Evolutionary conservation across 2,888 invertebrate species (phyloP).

Genomic region (Argyresthia goedartella): DNA sequence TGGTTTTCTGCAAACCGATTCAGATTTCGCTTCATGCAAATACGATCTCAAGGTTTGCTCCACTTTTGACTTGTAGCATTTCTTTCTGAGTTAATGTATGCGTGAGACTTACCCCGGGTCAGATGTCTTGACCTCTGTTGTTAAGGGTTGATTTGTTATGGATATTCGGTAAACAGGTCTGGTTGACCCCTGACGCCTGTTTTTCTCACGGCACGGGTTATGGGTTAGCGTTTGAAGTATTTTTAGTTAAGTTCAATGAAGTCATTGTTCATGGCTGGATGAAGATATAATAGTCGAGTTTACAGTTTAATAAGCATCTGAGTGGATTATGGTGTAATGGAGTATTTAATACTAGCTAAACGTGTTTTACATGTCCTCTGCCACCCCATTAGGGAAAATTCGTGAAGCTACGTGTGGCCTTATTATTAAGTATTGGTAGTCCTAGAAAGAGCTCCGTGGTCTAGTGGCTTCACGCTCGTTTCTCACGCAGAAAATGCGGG

Average conservation of each 20-base stretch:
- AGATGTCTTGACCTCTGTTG: slow-evolving; percentile 50
- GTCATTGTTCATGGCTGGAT: no score
- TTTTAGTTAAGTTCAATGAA: not conserved
- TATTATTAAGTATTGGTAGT: no score
- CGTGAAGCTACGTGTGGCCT: no score
- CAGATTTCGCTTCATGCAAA: slow-evolving; percentile 48
- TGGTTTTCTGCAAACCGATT: slow-evolving; percentile 6
- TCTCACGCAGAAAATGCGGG: no score
- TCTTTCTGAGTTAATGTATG: not conserved
- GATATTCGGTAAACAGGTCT: slow-evolving; percentile 43
- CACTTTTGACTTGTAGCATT: not conserved
- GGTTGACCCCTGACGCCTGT: slow-evolving; percentile 39
- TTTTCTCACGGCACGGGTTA: slow-evolving; percentile 47
- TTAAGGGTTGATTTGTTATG: slow-evolving; percentile 26
- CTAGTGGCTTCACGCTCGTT: no score
- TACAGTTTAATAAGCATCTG: no score
- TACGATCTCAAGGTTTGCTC: slow-evolving; percentile 19
- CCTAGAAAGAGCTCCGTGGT: no score
- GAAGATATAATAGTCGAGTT: no score
- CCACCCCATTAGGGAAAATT: no score
- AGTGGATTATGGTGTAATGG: no score
- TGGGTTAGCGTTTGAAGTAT: slow-evolving; percentile 17
- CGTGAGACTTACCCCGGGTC: slow-evolving; percentile 45
- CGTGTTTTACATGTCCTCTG: no score
- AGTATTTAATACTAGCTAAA: no score